Evolutionary conservation across 2,113 vertebrate genomes (phyloP).

Genomic region (Brachyistius frenatus): DNA sequence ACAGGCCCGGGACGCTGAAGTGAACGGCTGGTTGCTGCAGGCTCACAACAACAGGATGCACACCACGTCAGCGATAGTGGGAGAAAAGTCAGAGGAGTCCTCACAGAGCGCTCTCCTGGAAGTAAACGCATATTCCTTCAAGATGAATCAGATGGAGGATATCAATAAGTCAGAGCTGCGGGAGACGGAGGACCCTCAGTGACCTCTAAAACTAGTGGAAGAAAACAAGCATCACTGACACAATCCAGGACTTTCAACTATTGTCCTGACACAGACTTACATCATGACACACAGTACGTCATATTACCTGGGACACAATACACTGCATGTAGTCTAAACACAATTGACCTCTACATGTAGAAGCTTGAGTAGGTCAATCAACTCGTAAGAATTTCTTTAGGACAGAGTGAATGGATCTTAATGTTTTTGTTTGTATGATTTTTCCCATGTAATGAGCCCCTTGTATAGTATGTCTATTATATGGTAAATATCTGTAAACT

Average conservation of each 20-base stretch:
- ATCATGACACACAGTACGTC: not conserved
- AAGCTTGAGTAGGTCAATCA: not conserved
- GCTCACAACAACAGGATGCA: constrained; percentile 82
- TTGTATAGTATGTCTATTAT: not conserved
- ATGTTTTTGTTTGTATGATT: not conserved
- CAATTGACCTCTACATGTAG: not conserved
- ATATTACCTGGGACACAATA: constrained; percentile 5
- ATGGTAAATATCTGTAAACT: not conserved
- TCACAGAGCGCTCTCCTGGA: constrained; percentile 32
- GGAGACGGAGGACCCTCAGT: constrained; percentile 8
- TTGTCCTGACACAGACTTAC: constrained; percentile 25
- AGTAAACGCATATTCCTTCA: constrained; percentile 31
- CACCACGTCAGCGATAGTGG: constrained; percentile 53
- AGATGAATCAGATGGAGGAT: constrained; percentile 41
- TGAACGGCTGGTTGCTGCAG: constrained; percentile 43
- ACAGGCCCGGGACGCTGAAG: constrained; percentile 35
- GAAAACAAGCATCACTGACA: constrained; percentile 24
- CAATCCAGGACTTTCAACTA: not conserved
- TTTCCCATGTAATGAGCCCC: not conserved
- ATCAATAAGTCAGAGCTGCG: constrained; percentile 17
- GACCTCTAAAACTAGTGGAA: constrained; percentile 6
- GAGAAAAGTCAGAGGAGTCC: constrained; percentile 53
- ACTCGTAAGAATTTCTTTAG: constrained; percentile 1
- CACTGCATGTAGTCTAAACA: constrained; percentile 4
- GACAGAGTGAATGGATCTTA: not conserved